These are phyloP conservation scores for Parnassius glacialis DNA, from an alignment of 2,888 invertebrate genomes.

Conservation along the genomic window DNA sequence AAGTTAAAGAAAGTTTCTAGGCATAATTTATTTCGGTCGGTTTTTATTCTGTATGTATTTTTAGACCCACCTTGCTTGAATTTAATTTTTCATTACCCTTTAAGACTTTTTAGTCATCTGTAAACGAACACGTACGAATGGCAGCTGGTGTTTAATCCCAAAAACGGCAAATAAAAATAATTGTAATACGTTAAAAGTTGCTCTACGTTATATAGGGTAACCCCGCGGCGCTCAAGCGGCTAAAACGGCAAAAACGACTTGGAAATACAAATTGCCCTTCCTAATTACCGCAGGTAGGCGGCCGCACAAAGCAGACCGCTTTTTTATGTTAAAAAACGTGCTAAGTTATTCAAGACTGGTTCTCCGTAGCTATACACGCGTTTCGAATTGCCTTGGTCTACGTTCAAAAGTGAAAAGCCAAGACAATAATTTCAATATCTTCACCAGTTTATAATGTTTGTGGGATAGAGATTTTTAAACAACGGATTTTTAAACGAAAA, in stretches of 20 bases:
- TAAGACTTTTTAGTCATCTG: not conserved
- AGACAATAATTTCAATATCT: too few relatives aligned
- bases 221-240: conserved; percentile 32
- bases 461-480: too few relatives aligned
- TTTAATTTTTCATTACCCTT: too few relatives aligned
- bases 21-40: too few relatives aligned
- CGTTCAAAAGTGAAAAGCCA: too few relatives aligned
- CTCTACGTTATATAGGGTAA: not conserved
- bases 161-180: conserved; percentile 7
- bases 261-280: conserved; percentile 39
- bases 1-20: too few relatives aligned
- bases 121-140: not conserved
- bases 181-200: conserved; percentile 3
- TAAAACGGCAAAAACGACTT: conserved; percentile 30
- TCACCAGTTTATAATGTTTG: too few relatives aligned
- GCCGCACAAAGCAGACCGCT: conserved; percentile 38
- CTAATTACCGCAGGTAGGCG: conserved; percentile 45
- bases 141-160: conserved; percentile 6
- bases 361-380: conserved; percentile 24
- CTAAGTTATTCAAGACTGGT: conserved; percentile 42
- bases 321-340: conserved; percentile 38
- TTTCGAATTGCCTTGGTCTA: not conserved
- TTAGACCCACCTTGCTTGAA: too few relatives aligned
- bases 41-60: too few relatives aligned
- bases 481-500: too few relatives aligned